phyloP scores from a whole-genome alignment of 2,797 vertebrate species.

The Silurus lanzhouensis region DNA sequence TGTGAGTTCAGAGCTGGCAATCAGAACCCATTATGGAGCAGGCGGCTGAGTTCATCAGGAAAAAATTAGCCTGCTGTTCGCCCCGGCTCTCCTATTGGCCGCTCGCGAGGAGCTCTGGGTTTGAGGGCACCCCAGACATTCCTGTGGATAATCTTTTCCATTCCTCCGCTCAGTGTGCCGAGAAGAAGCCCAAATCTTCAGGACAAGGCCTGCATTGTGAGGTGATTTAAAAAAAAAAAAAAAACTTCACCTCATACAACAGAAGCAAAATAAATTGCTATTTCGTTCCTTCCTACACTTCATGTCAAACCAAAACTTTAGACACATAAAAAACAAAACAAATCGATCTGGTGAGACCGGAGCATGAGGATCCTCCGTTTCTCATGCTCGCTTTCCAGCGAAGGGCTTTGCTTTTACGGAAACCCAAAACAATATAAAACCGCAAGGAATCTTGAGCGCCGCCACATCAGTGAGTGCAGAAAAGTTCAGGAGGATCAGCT shows the following conservation, averaged over 20 bases:
- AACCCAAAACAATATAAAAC: conserved; percentile 73
- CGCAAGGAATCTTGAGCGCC: conserved; percentile 67
- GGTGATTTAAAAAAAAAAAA: conserved; percentile 66
- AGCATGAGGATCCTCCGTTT: conserved; percentile 60
- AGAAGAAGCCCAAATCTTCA: conserved; percentile 74
- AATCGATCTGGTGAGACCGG: conserved; percentile 50
- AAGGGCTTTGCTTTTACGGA: conserved; percentile 63
- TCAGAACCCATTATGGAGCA: conserved; percentile 78
- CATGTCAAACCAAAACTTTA: not conserved
- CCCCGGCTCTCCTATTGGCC: conserved; percentile 76
- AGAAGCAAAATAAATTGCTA: conserved; percentile 42
- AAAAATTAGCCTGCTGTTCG: conserved; percentile 81
- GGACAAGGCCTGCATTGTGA: conserved; percentile 83
- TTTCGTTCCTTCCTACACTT: conserved; percentile 15
- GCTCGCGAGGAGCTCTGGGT: conserved; percentile 72
- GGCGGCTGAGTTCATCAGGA: conserved; percentile 84
- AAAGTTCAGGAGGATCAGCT: conserved; percentile 67
- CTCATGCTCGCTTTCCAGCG: conserved; percentile 71
- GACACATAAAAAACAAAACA: conserved; percentile 42
- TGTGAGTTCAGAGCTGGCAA: conserved; percentile 77
- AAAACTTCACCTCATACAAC: conserved; percentile 65
- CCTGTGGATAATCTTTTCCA: conserved; percentile 87
- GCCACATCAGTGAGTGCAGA: conserved; percentile 72
- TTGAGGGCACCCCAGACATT: conserved; percentile 88
- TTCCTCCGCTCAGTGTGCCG: conserved; percentile 76